Conservation (phyloP, 2,797 vertebrate species). For the Catharus ustulatus region DNA sequence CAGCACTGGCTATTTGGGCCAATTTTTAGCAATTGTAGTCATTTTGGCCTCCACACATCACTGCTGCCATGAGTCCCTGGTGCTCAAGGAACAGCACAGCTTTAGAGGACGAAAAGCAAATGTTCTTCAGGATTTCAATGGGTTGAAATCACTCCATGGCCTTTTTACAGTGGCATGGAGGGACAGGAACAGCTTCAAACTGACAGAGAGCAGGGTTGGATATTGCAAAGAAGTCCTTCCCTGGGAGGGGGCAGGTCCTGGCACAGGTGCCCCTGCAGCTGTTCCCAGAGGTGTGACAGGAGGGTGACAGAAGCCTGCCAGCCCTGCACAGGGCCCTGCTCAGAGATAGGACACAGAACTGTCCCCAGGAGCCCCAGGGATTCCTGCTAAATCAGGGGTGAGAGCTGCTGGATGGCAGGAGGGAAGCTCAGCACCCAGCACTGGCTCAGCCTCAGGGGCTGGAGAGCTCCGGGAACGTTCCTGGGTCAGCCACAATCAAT, state of each 20-base stretch:
- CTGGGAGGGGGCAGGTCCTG: background rate
- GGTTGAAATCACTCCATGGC: background rate
- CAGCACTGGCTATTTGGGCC: background rate
- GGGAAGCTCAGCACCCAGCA: fast-evolving
- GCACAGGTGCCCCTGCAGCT: background rate
- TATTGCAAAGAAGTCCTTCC: background rate
- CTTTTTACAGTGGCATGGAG: background rate
- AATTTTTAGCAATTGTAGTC: background rate
- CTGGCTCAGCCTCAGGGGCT: fast-evolving
- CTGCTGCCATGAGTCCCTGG: background rate
- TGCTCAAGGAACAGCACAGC: background rate
- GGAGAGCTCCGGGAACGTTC: background rate
- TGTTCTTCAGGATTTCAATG: background rate
- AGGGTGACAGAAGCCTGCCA: background rate
- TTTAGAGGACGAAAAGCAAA: background rate
- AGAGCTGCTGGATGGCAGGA: background rate
- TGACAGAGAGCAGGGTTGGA: background rate
- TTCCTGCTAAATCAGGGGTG: background rate
- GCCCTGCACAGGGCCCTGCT: background rate
- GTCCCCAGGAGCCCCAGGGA: background rate
- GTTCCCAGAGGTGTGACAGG: fast-evolving
- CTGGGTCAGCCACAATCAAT: fast-evolving
- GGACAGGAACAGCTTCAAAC: fast-evolving
- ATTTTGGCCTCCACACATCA: background rate
- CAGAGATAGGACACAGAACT: background rate